Evolutionary conservation across 2,113 vertebrate species (phyloP).

Genomic region (Siniperca chuatsi): DNA sequence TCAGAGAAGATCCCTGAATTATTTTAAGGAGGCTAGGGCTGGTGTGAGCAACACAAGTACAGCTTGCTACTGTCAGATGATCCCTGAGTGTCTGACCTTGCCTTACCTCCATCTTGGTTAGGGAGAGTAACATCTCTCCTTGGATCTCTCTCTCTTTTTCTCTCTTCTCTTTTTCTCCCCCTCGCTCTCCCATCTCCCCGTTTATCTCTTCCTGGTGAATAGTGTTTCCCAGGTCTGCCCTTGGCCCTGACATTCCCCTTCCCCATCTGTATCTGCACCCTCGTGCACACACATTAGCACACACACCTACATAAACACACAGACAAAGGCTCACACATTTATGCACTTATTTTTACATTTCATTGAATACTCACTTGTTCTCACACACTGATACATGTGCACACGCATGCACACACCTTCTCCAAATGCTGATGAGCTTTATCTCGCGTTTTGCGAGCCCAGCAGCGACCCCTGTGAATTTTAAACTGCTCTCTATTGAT

Average conservation of each 20-base stretch:
- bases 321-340: constrained; percentile 23
- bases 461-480: constrained; percentile 80
- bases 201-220: constrained; percentile 72
- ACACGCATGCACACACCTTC: constrained; percentile 37
- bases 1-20: constrained; percentile 45
- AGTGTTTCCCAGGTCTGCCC: constrained; percentile 79
- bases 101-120: constrained; percentile 73
- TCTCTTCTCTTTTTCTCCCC: constrained; percentile 69
- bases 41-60: constrained; percentile 46
- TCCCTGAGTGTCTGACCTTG: constrained; percentile 80
- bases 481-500: constrained; percentile 86
- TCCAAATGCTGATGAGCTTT: constrained; percentile 78
- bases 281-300: constrained; percentile 37
- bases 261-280: constrained; percentile 47
- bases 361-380: constrained; percentile 33
- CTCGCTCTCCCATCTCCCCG: constrained; percentile 56
- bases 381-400: constrained; percentile 35
- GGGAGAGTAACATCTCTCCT: constrained; percentile 83
- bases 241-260: constrained; percentile 77
- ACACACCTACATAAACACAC: constrained; percentile 19
- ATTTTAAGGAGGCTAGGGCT: constrained; percentile 29
- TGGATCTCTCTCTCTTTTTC: constrained; percentile 80
- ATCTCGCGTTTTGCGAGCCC: constrained; percentile 68
- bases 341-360: constrained; percentile 50
- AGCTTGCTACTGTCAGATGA: constrained; percentile 68